Conservation (phyloP, 2,797 vertebrate genomes). For the Aphelocoma californica region DNA sequence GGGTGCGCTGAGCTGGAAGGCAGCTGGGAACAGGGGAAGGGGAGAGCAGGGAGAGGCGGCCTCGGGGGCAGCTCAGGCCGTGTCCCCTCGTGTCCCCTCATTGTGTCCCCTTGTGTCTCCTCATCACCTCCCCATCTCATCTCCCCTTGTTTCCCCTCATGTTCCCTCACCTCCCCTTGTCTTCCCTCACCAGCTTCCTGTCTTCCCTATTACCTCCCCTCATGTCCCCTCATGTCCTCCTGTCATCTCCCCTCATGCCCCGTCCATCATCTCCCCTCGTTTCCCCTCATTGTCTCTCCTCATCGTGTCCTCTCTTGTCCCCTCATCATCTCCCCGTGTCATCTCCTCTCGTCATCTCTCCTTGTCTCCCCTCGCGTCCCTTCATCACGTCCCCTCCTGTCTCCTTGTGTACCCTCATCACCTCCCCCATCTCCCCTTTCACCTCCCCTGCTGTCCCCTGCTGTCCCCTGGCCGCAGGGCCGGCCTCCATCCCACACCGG, state of each 20-base stretch:
- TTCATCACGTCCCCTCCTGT: neutral
- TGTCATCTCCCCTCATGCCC: neutral
- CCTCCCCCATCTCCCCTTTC: neutral
- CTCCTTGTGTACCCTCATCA: neutral
- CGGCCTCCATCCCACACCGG: neutral
- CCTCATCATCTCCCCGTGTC: neutral
- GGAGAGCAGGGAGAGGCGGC: neutral
- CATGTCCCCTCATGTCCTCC: neutral
- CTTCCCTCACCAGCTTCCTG: neutral
- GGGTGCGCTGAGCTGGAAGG: neutral
- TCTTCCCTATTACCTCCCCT: neutral
- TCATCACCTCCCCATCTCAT: neutral
- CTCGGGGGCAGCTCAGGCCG: slow-evolving; percentile 15
- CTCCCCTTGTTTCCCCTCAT: neutral
- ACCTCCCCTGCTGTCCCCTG: neutral
- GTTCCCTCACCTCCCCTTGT: neutral
- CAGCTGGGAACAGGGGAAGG: neutral
- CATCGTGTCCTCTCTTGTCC: neutral
- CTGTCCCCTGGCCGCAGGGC: neutral
- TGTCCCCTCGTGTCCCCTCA: neutral
- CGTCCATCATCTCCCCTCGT: neutral
- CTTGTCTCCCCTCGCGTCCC: neutral
- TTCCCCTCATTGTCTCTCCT: neutral
- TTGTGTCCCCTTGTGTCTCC: neutral
- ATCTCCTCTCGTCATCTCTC: neutral